phyloP scores from a whole-genome alignment of 2,113 vertebrate genomes.

The Mellivora capensis region DNA sequence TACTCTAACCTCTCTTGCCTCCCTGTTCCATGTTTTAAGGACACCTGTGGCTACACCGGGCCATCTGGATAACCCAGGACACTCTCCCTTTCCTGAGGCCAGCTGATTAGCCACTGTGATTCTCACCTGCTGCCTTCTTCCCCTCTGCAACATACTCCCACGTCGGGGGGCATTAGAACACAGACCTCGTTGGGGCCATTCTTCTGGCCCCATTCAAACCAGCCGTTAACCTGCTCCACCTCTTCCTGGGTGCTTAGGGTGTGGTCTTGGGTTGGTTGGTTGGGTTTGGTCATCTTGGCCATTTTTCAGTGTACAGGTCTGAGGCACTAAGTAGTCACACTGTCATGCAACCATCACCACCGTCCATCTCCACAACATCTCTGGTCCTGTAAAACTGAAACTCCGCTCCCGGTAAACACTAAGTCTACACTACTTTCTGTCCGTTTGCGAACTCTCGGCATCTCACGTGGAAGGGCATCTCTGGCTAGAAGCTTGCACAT shows the following conservation, averaged over 20 bases:
- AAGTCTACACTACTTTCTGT: neutral
- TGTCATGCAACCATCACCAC: neutral
- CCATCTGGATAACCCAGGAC: neutral
- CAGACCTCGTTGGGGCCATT: no score
- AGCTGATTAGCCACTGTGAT: neutral
- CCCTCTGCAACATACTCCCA: neutral
- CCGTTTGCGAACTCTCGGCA: neutral
- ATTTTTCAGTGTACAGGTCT: neutral
- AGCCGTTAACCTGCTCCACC: neutral
- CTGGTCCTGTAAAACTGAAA: neutral
- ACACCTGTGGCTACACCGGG: no score
- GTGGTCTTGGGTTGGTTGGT: neutral
- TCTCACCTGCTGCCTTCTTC: neutral
- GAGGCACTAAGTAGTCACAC: neutral
- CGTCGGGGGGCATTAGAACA: no score
- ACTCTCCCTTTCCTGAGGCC: neutral
- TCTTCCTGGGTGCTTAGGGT: neutral
- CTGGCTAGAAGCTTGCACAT: neutral
- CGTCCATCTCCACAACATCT: neutral
- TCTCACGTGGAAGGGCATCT: neutral
- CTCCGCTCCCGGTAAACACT: neutral
- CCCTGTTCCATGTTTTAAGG: neutral
- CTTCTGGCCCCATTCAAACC: neutral
- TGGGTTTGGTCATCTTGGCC: neutral
- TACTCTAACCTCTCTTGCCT: neutral